A percentile compares a stretch with the other conserved stretches of the same genome.
Evolutionary conservation across 2,888 invertebrate genomes (phyloP).

Genomic region (Hypsopygia costalis): DNA sequence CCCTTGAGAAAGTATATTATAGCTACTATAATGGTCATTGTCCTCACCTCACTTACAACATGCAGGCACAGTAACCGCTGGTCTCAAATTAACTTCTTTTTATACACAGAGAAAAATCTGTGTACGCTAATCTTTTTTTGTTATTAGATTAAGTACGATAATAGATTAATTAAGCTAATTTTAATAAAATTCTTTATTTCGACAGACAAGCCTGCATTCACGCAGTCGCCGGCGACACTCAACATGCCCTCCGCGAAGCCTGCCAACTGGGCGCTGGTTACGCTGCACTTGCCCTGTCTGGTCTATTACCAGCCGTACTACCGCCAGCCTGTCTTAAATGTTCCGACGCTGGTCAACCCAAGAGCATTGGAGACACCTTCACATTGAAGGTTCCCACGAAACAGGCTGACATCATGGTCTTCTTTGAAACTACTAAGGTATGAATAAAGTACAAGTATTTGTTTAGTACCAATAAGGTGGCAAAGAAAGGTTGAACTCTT

Average conservation of each 20-base stretch:
- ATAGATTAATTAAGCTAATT: too few species aligned
- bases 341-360: constrained; percentile 60
- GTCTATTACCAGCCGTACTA: constrained; percentile 80
- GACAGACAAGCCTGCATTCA: constrained; percentile 87
- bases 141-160: too few species aligned
- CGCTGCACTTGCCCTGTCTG: constrained; percentile 79
- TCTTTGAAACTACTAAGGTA: constrained; percentile 83
- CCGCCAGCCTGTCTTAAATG: constrained; percentile 84
- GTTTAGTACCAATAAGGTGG: too few species aligned
- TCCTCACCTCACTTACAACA: too few species aligned
- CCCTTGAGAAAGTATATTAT: too few species aligned
- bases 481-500: too few species aligned
- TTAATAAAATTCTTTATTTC: neutral
- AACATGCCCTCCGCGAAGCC: constrained; percentile 76
- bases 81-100: too few species aligned
- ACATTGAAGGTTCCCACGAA: constrained; percentile 84
- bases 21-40: too few species aligned
- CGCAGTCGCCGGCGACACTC: constrained; percentile 62
- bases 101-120: too few species aligned
- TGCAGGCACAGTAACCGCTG: too few species aligned
- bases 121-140: too few species aligned
- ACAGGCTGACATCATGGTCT: constrained; percentile 90
- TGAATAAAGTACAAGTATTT: too few species aligned
- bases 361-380: constrained; percentile 81
- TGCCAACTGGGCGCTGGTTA: constrained; percentile 87